phyloP scores from a whole-genome alignment of 2,888 invertebrate genomes.

The Clistopyga incitator region DNA sequence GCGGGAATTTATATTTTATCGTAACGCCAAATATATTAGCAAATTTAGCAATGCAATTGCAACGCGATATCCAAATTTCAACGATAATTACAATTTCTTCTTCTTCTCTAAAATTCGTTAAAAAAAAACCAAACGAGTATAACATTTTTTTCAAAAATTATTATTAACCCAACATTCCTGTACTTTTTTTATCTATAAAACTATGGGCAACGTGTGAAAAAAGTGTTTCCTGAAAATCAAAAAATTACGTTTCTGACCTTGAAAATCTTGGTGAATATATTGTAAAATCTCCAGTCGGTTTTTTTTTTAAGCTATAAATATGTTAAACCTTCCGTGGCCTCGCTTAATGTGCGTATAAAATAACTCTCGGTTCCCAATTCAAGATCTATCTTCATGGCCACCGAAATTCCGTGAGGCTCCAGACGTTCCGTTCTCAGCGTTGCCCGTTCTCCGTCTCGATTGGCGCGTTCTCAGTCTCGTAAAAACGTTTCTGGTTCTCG shows the following conservation, averaged over 20 bases:
- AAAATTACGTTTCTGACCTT: too few species aligned
- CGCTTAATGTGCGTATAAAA: neutral
- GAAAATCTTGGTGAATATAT: too few species aligned
- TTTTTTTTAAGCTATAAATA: too few species aligned
- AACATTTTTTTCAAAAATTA: too few species aligned
- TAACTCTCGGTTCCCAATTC: too few species aligned
- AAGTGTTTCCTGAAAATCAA: too few species aligned
- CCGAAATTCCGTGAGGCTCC: neutral
- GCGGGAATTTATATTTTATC: neutral
- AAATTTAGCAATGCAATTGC: neutral
- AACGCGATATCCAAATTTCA: neutral
- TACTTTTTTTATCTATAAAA: too few species aligned
- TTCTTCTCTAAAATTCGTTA: too few species aligned
- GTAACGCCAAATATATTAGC: neutral
- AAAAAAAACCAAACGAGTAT: too few species aligned
- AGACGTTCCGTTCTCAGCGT: neutral
- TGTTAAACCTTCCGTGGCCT: neutral
- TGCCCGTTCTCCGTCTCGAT: neutral
- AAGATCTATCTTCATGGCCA: neutral
- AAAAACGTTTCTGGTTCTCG: neutral
- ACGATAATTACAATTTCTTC: neutral
- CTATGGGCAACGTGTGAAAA: too few species aligned
- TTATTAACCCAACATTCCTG: too few species aligned
- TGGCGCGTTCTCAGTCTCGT: conserved; percentile 13
- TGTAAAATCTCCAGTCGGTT: too few species aligned